phyloP scores from a whole-genome alignment of 2,113 vertebrate species.

The Semicossyphus pulcher region DNA sequence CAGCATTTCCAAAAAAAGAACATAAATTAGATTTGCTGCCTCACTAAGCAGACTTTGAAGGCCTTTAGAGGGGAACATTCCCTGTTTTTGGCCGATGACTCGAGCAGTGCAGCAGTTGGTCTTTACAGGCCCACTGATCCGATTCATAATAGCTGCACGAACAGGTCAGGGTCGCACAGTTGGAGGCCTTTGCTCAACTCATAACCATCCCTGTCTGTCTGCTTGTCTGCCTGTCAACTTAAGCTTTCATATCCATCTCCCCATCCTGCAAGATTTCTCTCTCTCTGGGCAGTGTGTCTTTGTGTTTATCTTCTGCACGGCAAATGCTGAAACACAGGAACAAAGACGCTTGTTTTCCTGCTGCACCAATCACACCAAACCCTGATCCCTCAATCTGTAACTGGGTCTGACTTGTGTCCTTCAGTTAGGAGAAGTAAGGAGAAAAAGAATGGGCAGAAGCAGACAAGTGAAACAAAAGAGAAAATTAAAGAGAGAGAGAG shows the following conservation, averaged over 20 bases:
- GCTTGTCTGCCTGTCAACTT: constrained; percentile 5
- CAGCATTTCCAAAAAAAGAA: constrained; percentile 25
- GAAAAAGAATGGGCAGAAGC: neutral
- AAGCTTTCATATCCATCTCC: constrained; percentile 31
- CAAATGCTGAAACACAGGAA: constrained; percentile 28
- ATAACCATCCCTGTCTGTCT: constrained; percentile 19
- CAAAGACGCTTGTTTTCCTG: constrained; percentile 40
- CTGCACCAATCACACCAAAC: constrained; percentile 72
- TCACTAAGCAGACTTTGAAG: constrained; percentile 42
- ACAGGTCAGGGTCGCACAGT: constrained; percentile 46
- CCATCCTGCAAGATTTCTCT: neutral
- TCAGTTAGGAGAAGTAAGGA: constrained; percentile 16
- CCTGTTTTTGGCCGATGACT: constrained; percentile 21
- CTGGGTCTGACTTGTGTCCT: constrained; percentile 30
- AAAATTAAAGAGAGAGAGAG: constrained; percentile 32
- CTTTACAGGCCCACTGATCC: constrained; percentile 61
- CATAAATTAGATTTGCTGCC: constrained; percentile 49
- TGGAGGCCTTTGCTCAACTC: constrained; percentile 39
- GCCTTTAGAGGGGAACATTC: constrained; percentile 13
- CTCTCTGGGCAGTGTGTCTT: constrained; percentile 22
- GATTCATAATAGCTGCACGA: constrained; percentile 46
- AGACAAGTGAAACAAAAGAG: constrained; percentile 19
- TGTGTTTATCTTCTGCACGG: constrained; percentile 24
- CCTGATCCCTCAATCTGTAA: constrained; percentile 40
- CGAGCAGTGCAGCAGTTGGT: constrained; percentile 40